A percentile compares a stretch with the other conserved stretches of the same genome.
Conservation (phyloP, 1,140 invertebrate species). For the Euura saliciscinereae region DNA sequence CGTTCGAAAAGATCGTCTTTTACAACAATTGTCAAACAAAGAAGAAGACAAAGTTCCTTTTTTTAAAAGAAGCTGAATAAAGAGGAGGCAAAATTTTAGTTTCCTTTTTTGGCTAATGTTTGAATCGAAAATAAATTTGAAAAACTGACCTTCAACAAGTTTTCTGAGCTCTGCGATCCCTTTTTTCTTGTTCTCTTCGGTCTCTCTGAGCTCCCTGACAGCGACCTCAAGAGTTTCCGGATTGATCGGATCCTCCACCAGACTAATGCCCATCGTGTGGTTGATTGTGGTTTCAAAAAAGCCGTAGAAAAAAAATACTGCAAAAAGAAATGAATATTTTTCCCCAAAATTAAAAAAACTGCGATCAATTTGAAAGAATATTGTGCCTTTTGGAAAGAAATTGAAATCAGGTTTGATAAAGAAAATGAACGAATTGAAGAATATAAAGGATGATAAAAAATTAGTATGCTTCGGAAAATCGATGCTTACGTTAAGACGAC, state of each 20-base stretch:
- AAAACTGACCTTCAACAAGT: conserved; percentile 62
- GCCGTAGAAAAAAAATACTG: not conserved
- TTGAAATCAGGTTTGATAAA: too few relatives aligned
- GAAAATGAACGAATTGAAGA: too few relatives aligned
- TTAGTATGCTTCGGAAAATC: not conserved
- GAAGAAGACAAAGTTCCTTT: not conserved
- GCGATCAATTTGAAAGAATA: too few relatives aligned
- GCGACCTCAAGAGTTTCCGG: conserved; percentile 62
- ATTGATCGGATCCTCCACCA: conserved; percentile 36
- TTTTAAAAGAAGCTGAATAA: not conserved
- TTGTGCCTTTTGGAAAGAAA: too few relatives aligned
- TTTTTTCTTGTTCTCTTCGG: conserved; percentile 66
- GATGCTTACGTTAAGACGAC: conserved; percentile 38
- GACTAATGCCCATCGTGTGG: conserved; percentile 28
- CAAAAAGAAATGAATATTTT: not conserved
- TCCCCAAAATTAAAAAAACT: too few relatives aligned
- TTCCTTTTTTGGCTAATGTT: not conserved
- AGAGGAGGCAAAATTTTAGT: not conserved
- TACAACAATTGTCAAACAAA: conserved; percentile 13
- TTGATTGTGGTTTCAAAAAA: too few relatives aligned
- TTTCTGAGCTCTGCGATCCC: conserved; percentile 66
- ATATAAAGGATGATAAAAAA: too few relatives aligned
- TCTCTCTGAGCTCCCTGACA: conserved; percentile 70
- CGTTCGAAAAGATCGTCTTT: not conserved
- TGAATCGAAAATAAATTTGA: not conserved